Evolutionary conservation across 2,888 invertebrate species (phyloP), one percentile per base, ranked within the genome.

Genomic region (Stenodera caucasica): DNA sequence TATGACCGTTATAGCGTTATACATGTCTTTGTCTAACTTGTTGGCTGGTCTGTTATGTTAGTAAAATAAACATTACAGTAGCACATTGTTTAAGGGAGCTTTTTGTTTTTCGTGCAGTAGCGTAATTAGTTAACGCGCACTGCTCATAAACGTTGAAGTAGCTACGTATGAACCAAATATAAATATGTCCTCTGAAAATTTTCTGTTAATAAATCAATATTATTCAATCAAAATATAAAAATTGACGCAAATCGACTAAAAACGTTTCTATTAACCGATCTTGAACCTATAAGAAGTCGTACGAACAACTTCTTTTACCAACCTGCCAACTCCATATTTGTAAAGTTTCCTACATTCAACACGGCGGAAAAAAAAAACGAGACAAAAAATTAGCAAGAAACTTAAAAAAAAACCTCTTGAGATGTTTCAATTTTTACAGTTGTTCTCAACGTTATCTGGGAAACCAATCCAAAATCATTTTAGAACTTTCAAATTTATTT

Each of bases 11-110:
- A 61, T 63, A 59, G 55, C 61, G 57, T 59, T 66, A 29, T 35
- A 32, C 12, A 29, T 45, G 2, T 21, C 45, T 45, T 18, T 45
- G 12, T 45, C 45, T 23, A 21, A 45, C 45, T 45, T 45, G 45
- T 23, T 45, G n/a, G 23, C n/a, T n/a, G 23, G 45, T 21, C 1
- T 26, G 30, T 51, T 66, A 57, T 67, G 59, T 61, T 62, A 64
- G 65, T 55, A 66, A 67, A 67, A 70, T 69, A 69, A 68, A 68
- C 65, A 68, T 63, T 68, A 60, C 60, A 52, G 53, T 59, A 63
- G 57, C 59, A 63, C 60, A 60, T 61, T 67, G 64, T 67, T 57
- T 64, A 53, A 40, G 23, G 12, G 63, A 30, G 65, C 64, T 67
- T 67, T 67, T 67, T 67, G 67, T 67, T 67, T 65, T 64, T 59